Conservation (phyloP, 2,888 invertebrate species). For the Agrenia bidenticulata region DNA sequence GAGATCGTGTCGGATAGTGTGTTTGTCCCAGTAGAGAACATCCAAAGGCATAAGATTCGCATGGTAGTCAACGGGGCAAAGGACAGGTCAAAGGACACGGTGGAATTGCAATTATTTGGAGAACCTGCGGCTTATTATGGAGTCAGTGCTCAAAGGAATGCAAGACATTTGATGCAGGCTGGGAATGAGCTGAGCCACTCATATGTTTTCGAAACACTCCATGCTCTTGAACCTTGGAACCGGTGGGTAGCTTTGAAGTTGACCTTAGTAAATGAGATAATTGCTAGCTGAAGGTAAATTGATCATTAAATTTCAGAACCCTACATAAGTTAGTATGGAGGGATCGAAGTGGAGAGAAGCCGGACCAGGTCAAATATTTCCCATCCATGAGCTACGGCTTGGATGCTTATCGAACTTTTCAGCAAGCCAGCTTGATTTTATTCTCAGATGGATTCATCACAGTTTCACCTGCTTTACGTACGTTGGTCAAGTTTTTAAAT, state of each 20-base stretch:
- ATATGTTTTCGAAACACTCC: conserved; percentile 54
- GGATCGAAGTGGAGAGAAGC: conserved; percentile 54
- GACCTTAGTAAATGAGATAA: no score
- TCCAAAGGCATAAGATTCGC: conserved; percentile 59
- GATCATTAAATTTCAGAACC: conserved; percentile 47
- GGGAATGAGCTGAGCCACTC: conserved; percentile 57
- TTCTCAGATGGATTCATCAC: conserved; percentile 59
- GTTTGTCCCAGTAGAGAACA: conserved; percentile 61
- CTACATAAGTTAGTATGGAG: conserved; percentile 54
- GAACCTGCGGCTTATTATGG: conserved; percentile 61
- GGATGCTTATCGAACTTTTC: conserved; percentile 61
- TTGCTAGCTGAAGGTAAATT: neutral
- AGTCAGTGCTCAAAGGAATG: conserved; percentile 56
- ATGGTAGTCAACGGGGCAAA: conserved; percentile 61
- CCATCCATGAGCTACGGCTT: conserved; percentile 59
- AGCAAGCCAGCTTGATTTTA: conserved; percentile 58
- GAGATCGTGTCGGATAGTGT: conserved; percentile 61
- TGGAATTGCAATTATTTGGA: conserved; percentile 59
- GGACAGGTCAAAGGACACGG: conserved; percentile 61
- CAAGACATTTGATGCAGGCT: conserved; percentile 54
- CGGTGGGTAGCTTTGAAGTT: conserved; percentile 22
- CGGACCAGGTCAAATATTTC: conserved; percentile 55
- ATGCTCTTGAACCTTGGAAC: conserved; percentile 55
- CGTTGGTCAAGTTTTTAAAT: conserved; percentile 1
- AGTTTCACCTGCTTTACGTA: conserved; percentile 38